Evolutionary conservation across 2,113 vertebrate species (phyloP).

Genomic region (Gymnocephalus cernua): DNA sequence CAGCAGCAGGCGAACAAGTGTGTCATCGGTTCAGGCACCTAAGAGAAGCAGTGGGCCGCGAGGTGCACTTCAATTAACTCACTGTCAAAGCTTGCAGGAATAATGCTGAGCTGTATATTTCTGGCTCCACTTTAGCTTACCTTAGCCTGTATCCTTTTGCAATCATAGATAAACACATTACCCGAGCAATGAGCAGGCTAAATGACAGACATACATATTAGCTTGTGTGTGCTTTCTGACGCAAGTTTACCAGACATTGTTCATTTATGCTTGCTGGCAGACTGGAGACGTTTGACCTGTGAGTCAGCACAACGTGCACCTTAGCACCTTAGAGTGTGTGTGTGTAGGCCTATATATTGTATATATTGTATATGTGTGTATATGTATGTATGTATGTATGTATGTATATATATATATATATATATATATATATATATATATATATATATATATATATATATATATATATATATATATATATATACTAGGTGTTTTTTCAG

Average conservation of each 20-base stretch:
- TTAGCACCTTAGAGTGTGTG: too few species aligned
- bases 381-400: too few species aligned
- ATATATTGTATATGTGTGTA: too few species aligned
- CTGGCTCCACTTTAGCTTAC: slow-evolving; percentile 14
- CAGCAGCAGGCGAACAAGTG: slow-evolving; percentile 20
- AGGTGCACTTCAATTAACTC: slow-evolving; percentile 44
- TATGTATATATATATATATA: too few species aligned
- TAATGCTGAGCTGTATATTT: slow-evolving; percentile 43
- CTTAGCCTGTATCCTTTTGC: slow-evolving; percentile 15
- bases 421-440: too few species aligned
- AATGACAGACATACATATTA: slow-evolving; percentile 25
- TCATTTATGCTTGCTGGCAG: neutral
- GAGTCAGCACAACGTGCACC: neutral
- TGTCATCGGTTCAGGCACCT: slow-evolving; percentile 33
- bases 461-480: too few species aligned
- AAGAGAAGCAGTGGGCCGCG: slow-evolving; percentile 21
- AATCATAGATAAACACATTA: slow-evolving; percentile 6
- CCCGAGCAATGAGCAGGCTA: slow-evolving; percentile 12
- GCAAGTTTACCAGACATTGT: neutral
- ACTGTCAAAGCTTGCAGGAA: slow-evolving; percentile 27
- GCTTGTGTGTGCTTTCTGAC: neutral
- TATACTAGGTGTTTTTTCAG: too few species aligned
- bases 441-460: too few species aligned
- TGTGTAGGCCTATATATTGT: too few species aligned
- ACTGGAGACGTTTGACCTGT: neutral